Base-by-base conservation (phyloP, 2,888 invertebrate genomes). In the Holacanthella duospinosa region DNA sequence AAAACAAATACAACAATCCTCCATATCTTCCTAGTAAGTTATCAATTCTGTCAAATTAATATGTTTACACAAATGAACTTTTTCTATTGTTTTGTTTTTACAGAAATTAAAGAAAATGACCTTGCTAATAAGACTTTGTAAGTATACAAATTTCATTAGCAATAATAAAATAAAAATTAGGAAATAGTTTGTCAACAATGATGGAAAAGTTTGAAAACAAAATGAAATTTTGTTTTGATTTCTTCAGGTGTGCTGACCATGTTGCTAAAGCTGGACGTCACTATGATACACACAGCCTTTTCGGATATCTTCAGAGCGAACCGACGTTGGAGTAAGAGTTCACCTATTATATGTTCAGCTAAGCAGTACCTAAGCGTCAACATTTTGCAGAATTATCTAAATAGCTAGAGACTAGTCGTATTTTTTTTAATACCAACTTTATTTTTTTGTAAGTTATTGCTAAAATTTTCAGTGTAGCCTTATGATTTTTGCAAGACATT, bases 251-350 rank as follows among this genome's bases (percentile, higher is more conserved):
- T 43, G 59, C 61, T 28, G 69, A 69, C 29, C 59, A 62, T 16
- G 55, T 55, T 0, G 64, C 66, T 56, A 79, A 82, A 74, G 80
- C 80, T 16, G 87, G 87, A 1, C 55, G 72, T 1, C 91, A 92
- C 75, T 88, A 86, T 75, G 80, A 91, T 76, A 78, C 87, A 55
- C 92, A 92, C 77, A 89, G 86, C 78, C 75, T 89, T 66, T 89
- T 86, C 75, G 87, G 87, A 0, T 82, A 69, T 69, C 62, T 66
- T 28, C 65, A 71, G 53, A 65, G 67, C 3, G 69, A 71, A 48
- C 67, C 69, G 1, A 71, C 71, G 19, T 44, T 66, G 74, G 81
- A 81, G 88, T 64, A 57, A 56, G n/a, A n/a, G n/a, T n/a, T n/a
- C n/a, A n/a, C n/a, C n/a, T n/a, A n/a, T n/a, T n/a, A n/a, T n/a